phyloP scores from a whole-genome alignment of 2,797 vertebrate species.

The Lacerta bilineata region DNA sequence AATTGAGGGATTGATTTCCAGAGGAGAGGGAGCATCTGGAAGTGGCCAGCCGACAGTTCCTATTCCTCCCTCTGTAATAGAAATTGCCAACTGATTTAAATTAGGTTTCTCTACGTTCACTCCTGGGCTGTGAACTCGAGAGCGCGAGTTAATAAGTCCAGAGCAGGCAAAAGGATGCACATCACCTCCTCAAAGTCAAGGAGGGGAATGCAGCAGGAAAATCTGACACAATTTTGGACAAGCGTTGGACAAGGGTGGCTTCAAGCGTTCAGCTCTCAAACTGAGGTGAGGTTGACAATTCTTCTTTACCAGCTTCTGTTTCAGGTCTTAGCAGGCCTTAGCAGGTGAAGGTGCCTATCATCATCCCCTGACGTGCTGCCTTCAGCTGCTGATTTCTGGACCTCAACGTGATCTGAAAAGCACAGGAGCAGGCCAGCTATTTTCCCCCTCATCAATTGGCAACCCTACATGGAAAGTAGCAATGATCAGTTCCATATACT shows the following conservation, averaged over 20 bases:
- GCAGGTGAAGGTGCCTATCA: neutral
- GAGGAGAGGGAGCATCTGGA: conserved; percentile 48
- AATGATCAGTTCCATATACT: too few species aligned
- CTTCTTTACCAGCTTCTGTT: neutral
- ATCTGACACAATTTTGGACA: neutral
- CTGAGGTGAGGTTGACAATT: neutral
- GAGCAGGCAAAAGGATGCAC: neutral
- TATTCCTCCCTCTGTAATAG: conserved; percentile 28
- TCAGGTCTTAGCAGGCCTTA: neutral
- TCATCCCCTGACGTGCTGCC: neutral
- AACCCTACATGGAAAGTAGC: too few species aligned
- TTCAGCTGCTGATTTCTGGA: neutral
- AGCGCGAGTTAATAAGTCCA: conserved; percentile 10
- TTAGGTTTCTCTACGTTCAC: neutral
- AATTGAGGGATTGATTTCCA: conserved; percentile 55
- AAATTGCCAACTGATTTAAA: conserved; percentile 47
- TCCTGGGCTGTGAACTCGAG: conserved; percentile 20
- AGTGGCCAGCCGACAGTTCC: conserved; percentile 51
- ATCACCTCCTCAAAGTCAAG: neutral
- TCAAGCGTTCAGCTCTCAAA: neutral
- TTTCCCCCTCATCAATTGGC: neutral
- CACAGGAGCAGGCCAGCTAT: neutral
- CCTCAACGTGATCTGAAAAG: neutral
- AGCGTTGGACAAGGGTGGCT: neutral
- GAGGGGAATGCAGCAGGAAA: neutral